Evolutionary conservation across 2,113 vertebrate species (phyloP).

Genomic region (Pontoporia blainvillei): DNA sequence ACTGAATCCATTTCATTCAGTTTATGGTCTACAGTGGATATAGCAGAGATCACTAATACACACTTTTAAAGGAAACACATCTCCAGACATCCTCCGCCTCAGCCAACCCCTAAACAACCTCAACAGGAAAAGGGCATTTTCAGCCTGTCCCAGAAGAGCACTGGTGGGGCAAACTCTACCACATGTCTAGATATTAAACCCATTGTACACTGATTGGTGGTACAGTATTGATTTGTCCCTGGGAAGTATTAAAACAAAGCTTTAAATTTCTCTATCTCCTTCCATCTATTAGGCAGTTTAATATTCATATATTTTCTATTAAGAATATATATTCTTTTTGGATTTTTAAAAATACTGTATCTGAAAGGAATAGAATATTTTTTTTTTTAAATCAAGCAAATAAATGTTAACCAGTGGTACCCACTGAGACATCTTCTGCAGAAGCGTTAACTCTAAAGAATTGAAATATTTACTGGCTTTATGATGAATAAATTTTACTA

Average conservation of each 20-base stretch:
- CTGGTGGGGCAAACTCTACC: not conserved
- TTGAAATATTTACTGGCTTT: conserved; percentile 46
- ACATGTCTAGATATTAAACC: not conserved
- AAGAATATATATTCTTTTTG: not conserved
- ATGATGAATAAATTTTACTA: conserved; percentile 44
- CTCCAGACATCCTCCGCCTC: not conserved
- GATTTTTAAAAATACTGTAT: not conserved
- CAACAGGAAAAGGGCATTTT: not conserved
- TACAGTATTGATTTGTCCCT: not conserved
- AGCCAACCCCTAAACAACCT: not conserved
- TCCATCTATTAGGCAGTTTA: not conserved
- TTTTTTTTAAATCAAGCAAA: not conserved
- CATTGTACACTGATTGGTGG: not conserved
- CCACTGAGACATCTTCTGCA: not conserved
- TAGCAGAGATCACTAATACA: not conserved
- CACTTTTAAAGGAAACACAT: not conserved
- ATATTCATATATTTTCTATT: conserved; percentile 15
- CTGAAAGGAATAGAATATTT: not conserved
- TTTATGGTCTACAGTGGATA: not conserved
- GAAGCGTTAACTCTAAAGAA: conserved; percentile 41
- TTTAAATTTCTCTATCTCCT: not conserved
- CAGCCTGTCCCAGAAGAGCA: not conserved
- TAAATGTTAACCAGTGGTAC: not conserved
- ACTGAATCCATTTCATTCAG: not conserved
- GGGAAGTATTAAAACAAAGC: not conserved